Evolutionary conservation across 2,113 vertebrate species (phyloP).

Genomic region (Lagenorhynchus albirostris): DNA sequence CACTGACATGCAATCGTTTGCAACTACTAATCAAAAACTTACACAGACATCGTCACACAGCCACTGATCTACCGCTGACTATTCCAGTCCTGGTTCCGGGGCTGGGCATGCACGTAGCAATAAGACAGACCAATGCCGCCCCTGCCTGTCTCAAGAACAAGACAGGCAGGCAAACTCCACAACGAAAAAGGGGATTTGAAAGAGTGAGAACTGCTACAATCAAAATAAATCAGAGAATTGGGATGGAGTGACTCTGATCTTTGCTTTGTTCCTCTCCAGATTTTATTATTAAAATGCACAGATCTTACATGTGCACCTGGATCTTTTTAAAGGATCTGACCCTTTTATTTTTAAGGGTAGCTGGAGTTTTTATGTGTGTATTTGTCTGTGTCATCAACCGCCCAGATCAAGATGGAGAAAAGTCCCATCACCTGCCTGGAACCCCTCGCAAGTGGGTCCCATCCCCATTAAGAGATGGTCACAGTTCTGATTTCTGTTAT

Average conservation of each 20-base stretch:
- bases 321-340: not conserved
- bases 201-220: not conserved
- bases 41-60: not conserved
- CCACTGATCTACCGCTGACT: not conserved
- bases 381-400: not conserved
- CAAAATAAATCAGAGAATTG: not conserved
- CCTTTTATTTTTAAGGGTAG: not conserved
- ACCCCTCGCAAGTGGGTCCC: not conserved
- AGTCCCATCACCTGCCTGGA: not conserved
- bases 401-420: not conserved
- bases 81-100: rapidly evolving
- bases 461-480: not conserved
- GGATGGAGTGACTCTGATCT: not conserved
- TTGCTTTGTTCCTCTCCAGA: not conserved
- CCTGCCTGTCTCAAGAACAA: not conserved
- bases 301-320: not conserved
- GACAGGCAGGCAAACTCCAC: not conserved
- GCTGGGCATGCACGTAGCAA: not conserved
- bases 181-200: not conserved
- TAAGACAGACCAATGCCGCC: not conserved
- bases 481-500: not conserved
- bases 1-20: not conserved
- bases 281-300: not conserved
- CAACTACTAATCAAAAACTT: not conserved
- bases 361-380: not conserved